Evolutionary conservation across 2,113 vertebrate genomes (phyloP), one percentile per base, ranked within the genome.

Genomic region (Leuciscus idus): DNA sequence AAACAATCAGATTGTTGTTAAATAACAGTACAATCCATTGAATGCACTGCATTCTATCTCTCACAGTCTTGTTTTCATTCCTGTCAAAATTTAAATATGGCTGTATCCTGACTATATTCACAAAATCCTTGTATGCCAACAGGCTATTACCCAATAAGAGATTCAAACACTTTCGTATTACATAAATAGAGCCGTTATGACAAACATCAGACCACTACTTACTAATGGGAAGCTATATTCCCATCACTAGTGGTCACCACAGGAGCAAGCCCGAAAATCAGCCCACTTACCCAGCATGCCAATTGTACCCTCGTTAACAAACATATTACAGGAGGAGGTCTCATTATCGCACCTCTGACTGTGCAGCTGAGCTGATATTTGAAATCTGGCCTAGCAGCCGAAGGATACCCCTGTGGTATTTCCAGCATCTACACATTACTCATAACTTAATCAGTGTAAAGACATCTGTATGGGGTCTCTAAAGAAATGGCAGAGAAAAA

Each of bases 321-420:
- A 73, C 68, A 57, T 59, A 57, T 84, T 74, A 84, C 82, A 74
- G 82, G 82, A 73, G 82, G 82, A 57, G 52, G 82, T 84, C 82
- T 84, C 50, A 59, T 84, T 84, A 59, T 19, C 13, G 8, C 68
- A 84, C 48, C 66, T 84, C 81, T 84, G 82, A 84, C 68, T 57
- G 82, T 50, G 50, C 68, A 39, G 68, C 48, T 83, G 81, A 83
- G 50, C 30, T 83, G 62, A 36, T 50, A 48, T 83, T 83, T 57
- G 50, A 83, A 72, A 82, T 68, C 43, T 82, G 62, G 80, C 43
- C 62, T 12, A 52, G 62, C 17, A 50, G 62, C 62, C 28, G 28
- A 50, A 82, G 46, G 26, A 50, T 33, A 82, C 62, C 46, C 10
- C 62, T 21, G 46, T 70, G 46, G 46, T 46, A 50, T 82, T 68